Evolutionary conservation across 2,113 vertebrate species (phyloP).

Genomic region (Lycaon pictus): DNA sequence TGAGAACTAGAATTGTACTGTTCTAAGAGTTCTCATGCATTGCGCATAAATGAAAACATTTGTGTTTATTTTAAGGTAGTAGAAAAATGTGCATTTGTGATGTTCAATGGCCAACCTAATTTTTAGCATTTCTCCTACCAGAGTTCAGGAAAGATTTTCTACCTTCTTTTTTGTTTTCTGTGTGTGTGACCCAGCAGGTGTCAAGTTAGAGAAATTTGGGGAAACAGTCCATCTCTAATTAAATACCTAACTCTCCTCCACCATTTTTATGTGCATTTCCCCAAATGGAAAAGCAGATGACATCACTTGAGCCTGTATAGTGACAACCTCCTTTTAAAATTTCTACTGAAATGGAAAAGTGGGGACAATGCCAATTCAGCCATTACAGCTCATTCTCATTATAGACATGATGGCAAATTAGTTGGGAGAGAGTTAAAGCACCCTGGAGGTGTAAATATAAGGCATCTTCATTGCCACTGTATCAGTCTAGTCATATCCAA

Average conservation of each 20-base stretch:
- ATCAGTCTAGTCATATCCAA: constrained; percentile 14
- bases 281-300: constrained; percentile 64
- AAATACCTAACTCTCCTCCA: constrained; percentile 33
- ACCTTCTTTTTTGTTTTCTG: background rate
- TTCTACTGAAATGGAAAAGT: constrained; percentile 55
- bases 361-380: constrained; percentile 2
- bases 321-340: constrained; percentile 57
- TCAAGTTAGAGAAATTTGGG: constrained; percentile 26
- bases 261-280: constrained; percentile 55
- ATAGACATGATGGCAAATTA: constrained; percentile 55
- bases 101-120: background rate
- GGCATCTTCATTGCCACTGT: background rate
- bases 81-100: background rate
- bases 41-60: constrained; percentile 5
- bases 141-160: background rate
- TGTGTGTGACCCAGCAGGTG: constrained; percentile 18
- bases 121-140: constrained; percentile 22
- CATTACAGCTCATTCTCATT: constrained; percentile 50
- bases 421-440: constrained; percentile 21
- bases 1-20: background rate
- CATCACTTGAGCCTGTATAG: background rate
- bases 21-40: background rate
- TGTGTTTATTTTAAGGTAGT: background rate
- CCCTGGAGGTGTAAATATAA: constrained; percentile 43
- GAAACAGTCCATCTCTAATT: constrained; percentile 58